Evolutionary conservation across 2,888 invertebrate species (phyloP).

Genomic region (Icerya purchasi): DNA sequence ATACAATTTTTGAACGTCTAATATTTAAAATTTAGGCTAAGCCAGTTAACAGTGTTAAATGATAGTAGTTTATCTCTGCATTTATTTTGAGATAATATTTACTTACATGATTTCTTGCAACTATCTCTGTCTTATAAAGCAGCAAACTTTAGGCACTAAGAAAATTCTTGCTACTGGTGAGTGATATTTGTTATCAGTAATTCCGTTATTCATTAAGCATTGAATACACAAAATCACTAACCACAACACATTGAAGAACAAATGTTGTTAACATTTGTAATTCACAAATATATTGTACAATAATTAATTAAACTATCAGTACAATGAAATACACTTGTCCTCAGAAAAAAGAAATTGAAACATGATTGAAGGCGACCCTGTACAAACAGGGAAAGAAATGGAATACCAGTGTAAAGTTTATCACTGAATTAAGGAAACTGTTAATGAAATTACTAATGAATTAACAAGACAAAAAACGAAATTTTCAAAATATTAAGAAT

Average conservation of each 20-base stretch:
- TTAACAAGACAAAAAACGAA: background rate
- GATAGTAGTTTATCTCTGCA: too few relatives aligned
- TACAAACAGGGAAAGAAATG: background rate
- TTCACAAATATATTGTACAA: background rate
- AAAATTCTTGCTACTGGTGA: background rate
- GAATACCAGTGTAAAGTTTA: background rate
- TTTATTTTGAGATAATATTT: too few relatives aligned
- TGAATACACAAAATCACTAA: background rate
- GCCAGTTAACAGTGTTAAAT: too few relatives aligned
- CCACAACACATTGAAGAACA: background rate
- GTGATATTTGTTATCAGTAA: background rate
- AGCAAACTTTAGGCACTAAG: background rate
- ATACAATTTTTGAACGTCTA: too few relatives aligned
- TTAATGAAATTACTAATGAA: background rate
- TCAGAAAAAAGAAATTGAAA: background rate
- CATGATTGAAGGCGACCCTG: background rate
- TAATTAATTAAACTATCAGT: background rate
- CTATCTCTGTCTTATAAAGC: too few relatives aligned
- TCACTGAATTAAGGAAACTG: background rate
- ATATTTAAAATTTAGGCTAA: too few relatives aligned
- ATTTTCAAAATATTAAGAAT: background rate
- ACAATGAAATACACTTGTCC: background rate
- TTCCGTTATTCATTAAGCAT: background rate
- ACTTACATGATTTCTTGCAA: too few relatives aligned
- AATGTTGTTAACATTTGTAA: background rate